A percentile compares a stretch with the other conserved stretches of the same genome.
Evolutionary conservation across 1,140 invertebrate species (phyloP).

Genomic region (Chelonus insularis): DNA sequence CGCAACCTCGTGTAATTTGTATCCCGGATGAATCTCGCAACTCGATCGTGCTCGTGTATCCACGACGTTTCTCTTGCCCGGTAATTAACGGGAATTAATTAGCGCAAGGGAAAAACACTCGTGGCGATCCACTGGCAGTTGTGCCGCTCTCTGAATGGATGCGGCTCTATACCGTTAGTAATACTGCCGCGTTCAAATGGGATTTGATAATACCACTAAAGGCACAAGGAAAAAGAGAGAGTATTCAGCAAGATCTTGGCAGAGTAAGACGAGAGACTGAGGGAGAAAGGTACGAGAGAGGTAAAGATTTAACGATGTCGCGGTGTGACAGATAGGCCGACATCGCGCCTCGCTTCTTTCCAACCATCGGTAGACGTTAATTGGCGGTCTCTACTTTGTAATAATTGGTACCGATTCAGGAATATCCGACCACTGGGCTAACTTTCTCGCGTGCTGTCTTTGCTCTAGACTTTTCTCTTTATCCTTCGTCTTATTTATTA

Average conservation of each 20-base stretch:
- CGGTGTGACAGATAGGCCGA: slow-evolving; percentile 31
- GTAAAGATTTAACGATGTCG: slow-evolving; percentile 32
- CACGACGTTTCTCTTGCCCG: slow-evolving; percentile 29
- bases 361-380: slow-evolving; percentile 28
- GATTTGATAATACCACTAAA: slow-evolving; percentile 16
- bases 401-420: slow-evolving; percentile 29
- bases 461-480: background rate
- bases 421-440: slow-evolving; percentile 2
- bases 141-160: slow-evolving; percentile 28
- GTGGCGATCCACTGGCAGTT: slow-evolving; percentile 25
- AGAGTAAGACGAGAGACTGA: background rate
- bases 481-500: background rate
- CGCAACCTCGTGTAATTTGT: slow-evolving; percentile 35
- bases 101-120: slow-evolving; percentile 28
- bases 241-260: background rate
- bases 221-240: slow-evolving; percentile 4
- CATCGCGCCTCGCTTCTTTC: slow-evolving; percentile 29
- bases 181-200: slow-evolving; percentile 6
- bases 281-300: background rate
- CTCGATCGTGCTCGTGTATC: slow-evolving; percentile 32
- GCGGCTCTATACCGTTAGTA: slow-evolving; percentile 13
- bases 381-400: slow-evolving; percentile 35
- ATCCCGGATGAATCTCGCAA: slow-evolving; percentile 37
- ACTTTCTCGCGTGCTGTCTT: background rate
- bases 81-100: slow-evolving; percentile 47